These are phyloP conservation scores for Limosa lapponica DNA, from an alignment of 2,797 vertebrate genomes.

Conservation along the genomic window DNA sequence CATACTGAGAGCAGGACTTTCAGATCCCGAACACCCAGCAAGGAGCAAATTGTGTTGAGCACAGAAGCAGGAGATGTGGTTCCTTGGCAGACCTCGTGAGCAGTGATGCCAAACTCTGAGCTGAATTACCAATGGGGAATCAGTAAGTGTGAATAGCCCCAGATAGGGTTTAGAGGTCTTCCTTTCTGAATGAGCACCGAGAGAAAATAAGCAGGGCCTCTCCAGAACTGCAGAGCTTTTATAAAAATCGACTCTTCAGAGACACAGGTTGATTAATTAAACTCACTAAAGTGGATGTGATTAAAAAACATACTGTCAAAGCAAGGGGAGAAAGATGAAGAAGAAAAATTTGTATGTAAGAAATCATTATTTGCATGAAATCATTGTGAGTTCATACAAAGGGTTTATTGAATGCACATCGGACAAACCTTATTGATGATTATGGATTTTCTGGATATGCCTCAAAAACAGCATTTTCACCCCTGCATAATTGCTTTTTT, in stretches of 20 bases:
- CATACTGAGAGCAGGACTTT: constrained; percentile 44
- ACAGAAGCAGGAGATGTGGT: constrained; percentile 57
- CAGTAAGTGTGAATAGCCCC: constrained; percentile 54
- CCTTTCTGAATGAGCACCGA: background rate
- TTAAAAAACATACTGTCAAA: constrained; percentile 53
- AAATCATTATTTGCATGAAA: constrained; percentile 53
- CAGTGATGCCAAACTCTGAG: constrained; percentile 49
- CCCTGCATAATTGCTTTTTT: background rate
- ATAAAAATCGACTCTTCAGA: constrained; percentile 39
- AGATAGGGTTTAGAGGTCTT: constrained; percentile 60
- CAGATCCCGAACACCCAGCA: constrained; percentile 56
- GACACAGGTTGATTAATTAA: constrained; percentile 59
- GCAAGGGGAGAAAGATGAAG: constrained; percentile 25
- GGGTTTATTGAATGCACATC: constrained; percentile 2
- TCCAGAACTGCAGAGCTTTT: constrained; percentile 13
- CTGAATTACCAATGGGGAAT: constrained; percentile 57
- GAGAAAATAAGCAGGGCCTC: constrained; percentile 29
- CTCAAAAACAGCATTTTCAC: constrained; percentile 44
- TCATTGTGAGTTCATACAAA: constrained; percentile 45
- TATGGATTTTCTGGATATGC: constrained; percentile 57
- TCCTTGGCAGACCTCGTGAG: constrained; percentile 60
- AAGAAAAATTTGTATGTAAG: constrained; percentile 29
- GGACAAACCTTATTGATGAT: constrained; percentile 31
- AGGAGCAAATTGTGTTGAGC: constrained; percentile 70
- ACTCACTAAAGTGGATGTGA: constrained; percentile 28